These are phyloP conservation scores for Lasiurus cinereus DNA, from an alignment of 2,113 vertebrate genomes.

Conservation along the genomic window DNA sequence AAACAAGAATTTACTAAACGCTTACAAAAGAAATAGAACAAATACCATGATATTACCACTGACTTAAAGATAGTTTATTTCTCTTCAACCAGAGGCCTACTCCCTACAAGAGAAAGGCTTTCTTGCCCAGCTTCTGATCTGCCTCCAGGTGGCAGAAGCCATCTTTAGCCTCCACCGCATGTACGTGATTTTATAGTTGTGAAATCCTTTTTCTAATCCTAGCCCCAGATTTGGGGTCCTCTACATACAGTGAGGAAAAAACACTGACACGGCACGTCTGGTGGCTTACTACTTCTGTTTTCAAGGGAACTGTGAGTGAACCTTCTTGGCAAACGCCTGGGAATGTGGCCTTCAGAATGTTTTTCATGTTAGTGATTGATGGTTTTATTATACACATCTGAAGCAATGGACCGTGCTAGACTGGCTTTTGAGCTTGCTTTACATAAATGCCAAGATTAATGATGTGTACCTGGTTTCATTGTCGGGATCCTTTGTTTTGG, in stretches of 20 bases:
- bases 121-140: neutral
- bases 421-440: conserved; percentile 35
- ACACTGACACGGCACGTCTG: neutral
- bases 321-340: neutral
- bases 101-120: neutral
- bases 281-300: neutral
- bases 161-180: neutral
- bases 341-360: neutral
- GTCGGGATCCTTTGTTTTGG: neutral
- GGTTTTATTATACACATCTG: neutral
- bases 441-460: conserved; percentile 9
- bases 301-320: neutral
- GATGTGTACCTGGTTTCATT: neutral
- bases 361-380: neutral
- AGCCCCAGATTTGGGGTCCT: neutral
- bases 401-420: neutral
- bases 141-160: conserved; percentile 58
- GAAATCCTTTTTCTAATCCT: neutral
- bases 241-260: neutral
- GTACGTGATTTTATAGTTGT: neutral
- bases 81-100: neutral
- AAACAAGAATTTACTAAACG: conserved; percentile 32
- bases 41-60: neutral
- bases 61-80: neutral
- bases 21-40: neutral